Conservation (phyloP, 2,888 invertebrate species). For the Frankliniella fusca region DNA sequence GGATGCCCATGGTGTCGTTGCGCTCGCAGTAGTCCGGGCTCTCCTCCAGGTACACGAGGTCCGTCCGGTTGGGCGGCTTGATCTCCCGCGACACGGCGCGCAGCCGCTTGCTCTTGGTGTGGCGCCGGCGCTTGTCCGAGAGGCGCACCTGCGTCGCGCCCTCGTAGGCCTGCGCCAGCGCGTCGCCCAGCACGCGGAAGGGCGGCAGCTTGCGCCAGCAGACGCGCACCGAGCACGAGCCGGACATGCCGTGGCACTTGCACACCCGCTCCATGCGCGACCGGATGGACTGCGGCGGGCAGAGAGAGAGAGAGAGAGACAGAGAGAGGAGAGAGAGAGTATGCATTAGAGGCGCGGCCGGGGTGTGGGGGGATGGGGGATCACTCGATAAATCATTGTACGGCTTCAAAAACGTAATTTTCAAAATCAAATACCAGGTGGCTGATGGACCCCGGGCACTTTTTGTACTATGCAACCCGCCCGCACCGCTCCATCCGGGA, state of each 20-base stretch:
- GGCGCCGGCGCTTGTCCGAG: slow-evolving; percentile 58
- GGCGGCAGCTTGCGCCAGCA: slow-evolving; percentile 83
- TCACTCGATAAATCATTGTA: too few relatives aligned
- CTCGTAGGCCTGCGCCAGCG: slow-evolving; percentile 74
- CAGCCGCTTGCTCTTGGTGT: slow-evolving; percentile 59
- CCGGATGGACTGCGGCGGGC: slow-evolving; percentile 56
- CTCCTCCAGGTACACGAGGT: slow-evolving; percentile 82
- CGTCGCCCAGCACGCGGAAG: slow-evolving; percentile 72
- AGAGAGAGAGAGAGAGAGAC: background rate
- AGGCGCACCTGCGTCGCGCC: slow-evolving; percentile 79
- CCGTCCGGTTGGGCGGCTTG: slow-evolving; percentile 85
- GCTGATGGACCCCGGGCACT: too few relatives aligned
- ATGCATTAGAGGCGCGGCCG: too few relatives aligned
- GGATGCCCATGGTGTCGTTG: slow-evolving; percentile 72
- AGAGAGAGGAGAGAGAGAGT: background rate
- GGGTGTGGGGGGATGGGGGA: too few relatives aligned
- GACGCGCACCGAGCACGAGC: slow-evolving; percentile 83
- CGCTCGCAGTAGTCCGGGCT: slow-evolving; percentile 89
- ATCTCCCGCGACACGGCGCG: slow-evolving; percentile 70
- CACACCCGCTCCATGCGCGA: slow-evolving; percentile 81
- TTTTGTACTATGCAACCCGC: too few relatives aligned
- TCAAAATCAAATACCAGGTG: too few relatives aligned
- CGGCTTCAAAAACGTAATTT: too few relatives aligned
- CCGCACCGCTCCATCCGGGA: too few relatives aligned
- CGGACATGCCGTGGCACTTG: slow-evolving; percentile 92